Base-by-base conservation (phyloP, 2,113 vertebrate species). In the Saccopteryx leptura region DNA sequence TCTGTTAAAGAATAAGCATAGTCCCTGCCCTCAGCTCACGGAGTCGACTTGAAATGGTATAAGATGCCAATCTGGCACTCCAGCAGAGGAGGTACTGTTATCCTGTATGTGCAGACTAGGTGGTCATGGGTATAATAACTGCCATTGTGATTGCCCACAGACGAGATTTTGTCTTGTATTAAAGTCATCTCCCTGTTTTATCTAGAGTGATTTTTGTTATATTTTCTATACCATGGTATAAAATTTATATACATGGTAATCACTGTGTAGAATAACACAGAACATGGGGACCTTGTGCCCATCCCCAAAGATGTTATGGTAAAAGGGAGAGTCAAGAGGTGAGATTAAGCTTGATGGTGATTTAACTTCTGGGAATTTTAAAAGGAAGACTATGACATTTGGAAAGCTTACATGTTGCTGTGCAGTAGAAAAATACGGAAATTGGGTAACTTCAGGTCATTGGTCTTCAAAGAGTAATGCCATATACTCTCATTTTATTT, bases 1-100 rank as follows among this genome's bases (percentile, higher is more conserved):
- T 93, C 79, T 95, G 0, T 63, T 92, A 84, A 87, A 90, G 75
- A 91, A 88, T 94, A 94, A 94, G 76, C 69, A 15, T 21, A 74
- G 74, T 74, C 52, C 21, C 54, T 68, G 19, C 31, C 74, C 74
- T 96, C 61, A 56, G 68, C 82, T 91, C 48, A 58, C 48, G 76
- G n/a, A 13, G 72, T 96, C 0, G 0, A 68, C 58, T 80, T 82
- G 80, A 54, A 50, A 48, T 60, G 79, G 50, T 50, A 0, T 76
- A 72, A 82, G 76, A 1, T 92, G 54, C 54, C 33, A 63, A 10
- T n/a, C 54, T 81, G n/a, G 24, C 18, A n/a, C 12, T 71, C 15
- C 9, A 61, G 31, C 52, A 91, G 24, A 79, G 60, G 54, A 79
- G 39, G 31, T 81, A 21, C 2, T 65, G 4, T 72, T 74, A 11